Evolutionary conservation across 2,888 invertebrate genomes (phyloP).

Genomic region (Protodeltote pygarga): DNA sequence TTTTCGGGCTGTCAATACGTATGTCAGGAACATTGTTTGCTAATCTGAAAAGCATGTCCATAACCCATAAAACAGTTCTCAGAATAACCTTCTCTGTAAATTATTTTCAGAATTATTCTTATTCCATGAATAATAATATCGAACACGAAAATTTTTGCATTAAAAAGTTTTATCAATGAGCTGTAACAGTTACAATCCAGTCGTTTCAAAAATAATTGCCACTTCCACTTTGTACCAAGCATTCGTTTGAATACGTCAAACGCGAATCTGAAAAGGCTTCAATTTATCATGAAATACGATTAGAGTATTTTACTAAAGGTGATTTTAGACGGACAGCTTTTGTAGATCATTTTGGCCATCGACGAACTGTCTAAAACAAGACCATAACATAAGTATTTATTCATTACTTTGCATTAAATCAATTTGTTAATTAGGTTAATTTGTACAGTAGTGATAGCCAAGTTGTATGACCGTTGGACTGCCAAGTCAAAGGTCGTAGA

Average conservation of each 20-base stretch:
- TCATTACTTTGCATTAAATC: too few species aligned
- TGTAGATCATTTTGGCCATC: too few species aligned
- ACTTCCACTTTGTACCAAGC: conserved; percentile 52
- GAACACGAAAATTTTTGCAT: conserved; percentile 7
- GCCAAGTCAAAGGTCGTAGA: too few species aligned
- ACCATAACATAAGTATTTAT: too few species aligned
- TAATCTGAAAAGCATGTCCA: too few species aligned
- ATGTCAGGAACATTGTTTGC: too few species aligned
- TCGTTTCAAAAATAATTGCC: conserved; percentile 42
- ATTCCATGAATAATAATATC: conserved; percentile 9
- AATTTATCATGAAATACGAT: conserved; percentile 61
- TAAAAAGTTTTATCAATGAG: conserved; percentile 6
- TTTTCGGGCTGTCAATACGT: too few species aligned
- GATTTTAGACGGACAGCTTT: too few species aligned
- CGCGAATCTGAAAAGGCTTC: conserved; percentile 57
- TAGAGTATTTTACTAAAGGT: conserved; percentile 47
- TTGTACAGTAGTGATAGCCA: too few species aligned
- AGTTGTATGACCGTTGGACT: too few species aligned
- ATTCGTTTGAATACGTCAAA: conserved; percentile 46
- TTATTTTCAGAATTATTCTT: conserved; percentile 23
- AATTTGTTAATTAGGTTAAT: too few species aligned
- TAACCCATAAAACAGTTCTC: conserved; percentile 1
- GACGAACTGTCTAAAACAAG: too few species aligned
- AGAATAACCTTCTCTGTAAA: conserved; percentile 26
- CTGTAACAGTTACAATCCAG: conserved; percentile 18